Evolutionary conservation across 2,113 vertebrate genomes (phyloP).

Genomic region (Meleagris gallopavo): DNA sequence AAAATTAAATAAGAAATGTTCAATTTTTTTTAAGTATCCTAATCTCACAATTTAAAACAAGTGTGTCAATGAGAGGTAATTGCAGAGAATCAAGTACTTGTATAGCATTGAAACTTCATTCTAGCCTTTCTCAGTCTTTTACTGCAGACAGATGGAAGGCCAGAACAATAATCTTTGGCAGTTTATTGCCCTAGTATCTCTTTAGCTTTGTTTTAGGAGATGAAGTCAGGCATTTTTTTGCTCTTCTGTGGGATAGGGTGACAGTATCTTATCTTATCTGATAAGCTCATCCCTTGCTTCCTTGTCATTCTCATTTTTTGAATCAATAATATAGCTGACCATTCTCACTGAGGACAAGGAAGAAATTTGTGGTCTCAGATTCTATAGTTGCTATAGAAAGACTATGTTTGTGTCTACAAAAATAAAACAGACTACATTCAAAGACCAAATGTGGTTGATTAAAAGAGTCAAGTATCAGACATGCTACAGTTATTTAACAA

Average conservation of each 20-base stretch:
- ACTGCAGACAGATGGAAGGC: not conserved
- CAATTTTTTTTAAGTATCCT: not conserved
- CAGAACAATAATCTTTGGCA: not conserved
- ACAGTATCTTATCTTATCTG: not conserved
- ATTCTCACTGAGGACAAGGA: not conserved
- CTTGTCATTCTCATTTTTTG: not conserved
- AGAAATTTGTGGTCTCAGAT: not conserved
- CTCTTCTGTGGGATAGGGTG: fast-evolving
- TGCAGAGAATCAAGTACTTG: not conserved
- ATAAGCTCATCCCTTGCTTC: not conserved
- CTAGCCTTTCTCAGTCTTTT: not conserved
- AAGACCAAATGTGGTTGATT: not conserved
- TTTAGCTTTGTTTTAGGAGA: not conserved
- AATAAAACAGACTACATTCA: not conserved
- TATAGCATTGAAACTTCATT: not conserved
- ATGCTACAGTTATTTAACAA: not conserved
- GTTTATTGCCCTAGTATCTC: not conserved
- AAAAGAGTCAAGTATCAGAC: not conserved
- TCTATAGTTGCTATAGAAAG: not conserved
- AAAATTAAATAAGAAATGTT: fast-evolving
- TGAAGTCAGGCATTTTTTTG: fast-evolving
- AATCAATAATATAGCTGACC: not conserved
- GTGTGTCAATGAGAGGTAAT: not conserved
- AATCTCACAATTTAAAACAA: not conserved
- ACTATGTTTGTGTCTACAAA: not conserved